Conservation (phyloP, 1,140 invertebrate genomes). For the Ephestia elutella region DNA sequence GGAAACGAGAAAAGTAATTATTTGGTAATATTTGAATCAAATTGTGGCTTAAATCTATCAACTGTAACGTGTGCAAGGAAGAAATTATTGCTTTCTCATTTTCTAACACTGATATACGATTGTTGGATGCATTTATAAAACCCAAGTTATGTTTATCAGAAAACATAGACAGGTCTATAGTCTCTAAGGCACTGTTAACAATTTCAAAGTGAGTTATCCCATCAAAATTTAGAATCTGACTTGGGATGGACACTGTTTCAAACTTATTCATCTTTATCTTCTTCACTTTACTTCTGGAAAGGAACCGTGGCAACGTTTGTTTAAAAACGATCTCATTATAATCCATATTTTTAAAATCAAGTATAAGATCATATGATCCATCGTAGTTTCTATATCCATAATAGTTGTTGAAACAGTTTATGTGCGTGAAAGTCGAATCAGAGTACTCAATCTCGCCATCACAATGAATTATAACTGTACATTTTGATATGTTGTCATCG, state of each 20-base stretch:
- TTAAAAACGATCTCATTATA: not conserved
- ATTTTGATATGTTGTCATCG: not conserved
- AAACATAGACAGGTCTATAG: not conserved
- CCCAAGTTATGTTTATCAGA: not conserved
- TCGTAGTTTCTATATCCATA: not conserved
- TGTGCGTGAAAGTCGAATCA: not conserved
- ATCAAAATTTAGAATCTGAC: not conserved
- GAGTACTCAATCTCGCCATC: not conserved
- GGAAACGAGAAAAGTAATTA: not conserved
- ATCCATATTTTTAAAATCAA: not conserved
- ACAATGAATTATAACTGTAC: not conserved
- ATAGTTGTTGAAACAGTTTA: not conserved
- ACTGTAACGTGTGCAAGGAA: not conserved
- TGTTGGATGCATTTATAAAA: not conserved
- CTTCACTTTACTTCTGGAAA: not conserved
- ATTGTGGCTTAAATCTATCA: slow-evolving; percentile 6
- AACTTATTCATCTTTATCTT: not conserved
- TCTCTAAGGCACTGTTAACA: not conserved
- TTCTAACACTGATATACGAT: not conserved
- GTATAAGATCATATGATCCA: not conserved
- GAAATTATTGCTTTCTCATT: not conserved
- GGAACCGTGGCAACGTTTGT: not conserved
- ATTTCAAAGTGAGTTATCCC: not conserved
- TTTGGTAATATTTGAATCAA: slow-evolving; percentile 2
- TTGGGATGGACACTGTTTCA: not conserved